Percentiles rank a stretch among this genome's conserved stretches.
These are phyloP conservation scores for Colius striatus DNA, from an alignment of 2,113 vertebrate genomes.

Conservation along the genomic window DNA sequence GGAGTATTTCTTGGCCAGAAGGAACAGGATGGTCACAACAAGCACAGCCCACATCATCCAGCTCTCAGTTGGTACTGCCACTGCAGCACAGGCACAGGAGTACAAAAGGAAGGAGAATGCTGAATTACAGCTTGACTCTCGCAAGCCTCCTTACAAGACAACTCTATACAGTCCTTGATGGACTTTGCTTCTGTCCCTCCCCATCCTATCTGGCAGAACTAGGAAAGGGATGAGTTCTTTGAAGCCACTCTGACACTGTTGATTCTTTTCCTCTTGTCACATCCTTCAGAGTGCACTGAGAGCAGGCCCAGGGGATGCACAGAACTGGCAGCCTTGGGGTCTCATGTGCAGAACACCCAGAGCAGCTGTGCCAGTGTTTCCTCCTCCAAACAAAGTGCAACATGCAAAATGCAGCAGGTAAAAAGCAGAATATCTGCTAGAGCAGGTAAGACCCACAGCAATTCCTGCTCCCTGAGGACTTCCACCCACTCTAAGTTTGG, in stretches of 20 bases:
- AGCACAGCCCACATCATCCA: background rate
- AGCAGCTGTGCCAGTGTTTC: background rate
- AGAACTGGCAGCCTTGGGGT: background rate
- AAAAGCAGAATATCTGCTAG: background rate
- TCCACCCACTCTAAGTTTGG: background rate
- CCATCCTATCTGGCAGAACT: background rate
- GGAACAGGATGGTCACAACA: background rate
- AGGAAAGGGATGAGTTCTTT: background rate
- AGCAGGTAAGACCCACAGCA: too few species aligned
- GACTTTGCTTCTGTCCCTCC: too few species aligned
- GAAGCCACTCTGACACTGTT: background rate
- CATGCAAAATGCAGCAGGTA: background rate
- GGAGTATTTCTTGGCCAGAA: background rate
- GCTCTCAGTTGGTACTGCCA: background rate
- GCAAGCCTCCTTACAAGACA: background rate
- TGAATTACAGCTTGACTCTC: background rate
- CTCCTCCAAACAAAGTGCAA: background rate
- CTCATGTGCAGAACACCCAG: background rate
- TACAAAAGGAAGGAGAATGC: background rate
- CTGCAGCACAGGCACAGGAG: rapidly evolving
- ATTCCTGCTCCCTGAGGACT: background rate
- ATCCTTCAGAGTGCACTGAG: background rate
- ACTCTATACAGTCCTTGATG: background rate
- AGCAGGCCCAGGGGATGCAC: background rate
- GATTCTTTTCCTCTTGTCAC: background rate